Evolutionary conservation across 2,888 invertebrate species (phyloP), one percentile per base, ranked within the genome.

Genomic region (Sturmia bella): DNA sequence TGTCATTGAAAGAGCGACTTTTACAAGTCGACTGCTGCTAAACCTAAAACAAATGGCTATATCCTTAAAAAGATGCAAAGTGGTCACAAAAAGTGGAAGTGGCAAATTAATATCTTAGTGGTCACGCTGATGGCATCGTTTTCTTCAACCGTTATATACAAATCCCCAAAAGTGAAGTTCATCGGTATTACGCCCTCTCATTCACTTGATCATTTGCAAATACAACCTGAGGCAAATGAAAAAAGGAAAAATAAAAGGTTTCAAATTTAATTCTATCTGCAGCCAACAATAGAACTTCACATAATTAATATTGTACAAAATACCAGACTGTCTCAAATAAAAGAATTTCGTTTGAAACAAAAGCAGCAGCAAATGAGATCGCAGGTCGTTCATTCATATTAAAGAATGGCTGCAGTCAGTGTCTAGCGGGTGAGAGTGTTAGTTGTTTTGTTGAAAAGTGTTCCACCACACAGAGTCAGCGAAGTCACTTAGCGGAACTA

Each of bases 401-500:
- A 83, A 80, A 76, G 72, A 63, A 76, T 69, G 80, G 72, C 52
- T n/a, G n/a, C n/a, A n/a, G 41, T 48, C 68, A 76, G 63, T 41
- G 48, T 56, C 41, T 37, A 37, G 27, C 19, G 50, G 78, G 48
- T 68, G 69, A 74, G 69, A 70, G 69, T 80, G 68, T 70, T 57
- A 52, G 66, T 57, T 83, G 69, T 37, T 75, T 27, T 9, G 41
- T 19, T 19, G 41, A 79, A 78, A 1, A 52, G 12, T 37, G 17
- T 48, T 72, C 43, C 57, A 61, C 66, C 43, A 48, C 15, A 32
- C 39, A 77, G 45, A 45, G 73, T 27, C 64, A 48, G 13, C 19
- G 11, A 76, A 84, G 78, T 76, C 81, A 81, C 78, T 73, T 37
- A 85, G 85, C 85, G 85, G 79, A 85, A 85, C 85, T 78, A 79